phyloP scores from a whole-genome alignment of 2,888 invertebrate genomes.

The Erebia ligea region DNA sequence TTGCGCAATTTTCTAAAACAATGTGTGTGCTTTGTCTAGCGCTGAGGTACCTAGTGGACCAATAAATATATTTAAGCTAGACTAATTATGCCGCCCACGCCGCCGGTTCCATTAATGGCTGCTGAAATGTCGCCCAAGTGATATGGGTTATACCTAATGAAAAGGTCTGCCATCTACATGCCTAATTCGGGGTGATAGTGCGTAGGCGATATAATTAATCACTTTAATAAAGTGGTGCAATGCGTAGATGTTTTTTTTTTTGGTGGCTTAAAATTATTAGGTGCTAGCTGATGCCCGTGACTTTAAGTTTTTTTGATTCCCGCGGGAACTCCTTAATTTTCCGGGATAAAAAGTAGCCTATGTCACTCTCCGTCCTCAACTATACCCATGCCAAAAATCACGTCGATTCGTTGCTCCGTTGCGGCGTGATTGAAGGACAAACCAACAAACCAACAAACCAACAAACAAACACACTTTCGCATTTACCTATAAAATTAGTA shows the following conservation, averaged over 20 bases:
- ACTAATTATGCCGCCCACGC: conserved; percentile 15
- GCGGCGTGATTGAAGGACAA: no score
- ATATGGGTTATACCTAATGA: conserved; percentile 2
- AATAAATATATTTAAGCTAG: conserved; percentile 23
- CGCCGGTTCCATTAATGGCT: conserved; percentile 13
- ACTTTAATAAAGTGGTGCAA: not conserved
- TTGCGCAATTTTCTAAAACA: not conserved
- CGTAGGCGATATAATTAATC: not conserved
- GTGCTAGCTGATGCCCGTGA: no score
- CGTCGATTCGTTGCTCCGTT: no score
- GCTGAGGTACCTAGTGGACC: conserved; percentile 6
- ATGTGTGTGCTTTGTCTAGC: conserved; percentile 4
- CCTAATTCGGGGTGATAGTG: not conserved
- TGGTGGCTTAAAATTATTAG: no score
- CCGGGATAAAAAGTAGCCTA: no score
- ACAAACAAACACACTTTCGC: no score
- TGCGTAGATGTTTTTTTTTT: not conserved
- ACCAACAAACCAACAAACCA: no score
- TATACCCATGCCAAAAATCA: no score
- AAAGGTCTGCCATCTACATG: not conserved
- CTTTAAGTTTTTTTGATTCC: no score
- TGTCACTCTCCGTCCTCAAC: no score
- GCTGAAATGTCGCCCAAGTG: conserved; percentile 15
- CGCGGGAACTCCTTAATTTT: no score
- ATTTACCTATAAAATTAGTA: no score